Percentiles rank a stretch among this genome's conserved stretches.
phyloP scores from a whole-genome alignment of 2,888 invertebrate species.

The Scrobipalpa atriplicella region DNA sequence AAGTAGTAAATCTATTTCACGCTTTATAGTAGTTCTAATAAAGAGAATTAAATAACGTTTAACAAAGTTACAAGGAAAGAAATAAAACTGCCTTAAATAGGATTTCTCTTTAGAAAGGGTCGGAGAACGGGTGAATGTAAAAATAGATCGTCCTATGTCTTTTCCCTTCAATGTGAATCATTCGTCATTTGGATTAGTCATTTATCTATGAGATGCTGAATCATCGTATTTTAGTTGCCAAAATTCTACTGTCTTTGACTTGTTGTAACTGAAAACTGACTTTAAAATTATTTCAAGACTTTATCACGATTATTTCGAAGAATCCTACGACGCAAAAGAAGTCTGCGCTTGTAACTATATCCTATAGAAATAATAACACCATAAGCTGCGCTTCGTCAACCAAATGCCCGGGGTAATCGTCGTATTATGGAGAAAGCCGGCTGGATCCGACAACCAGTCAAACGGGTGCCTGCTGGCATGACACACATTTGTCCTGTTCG shows the following conservation, averaged over 20 bases:
- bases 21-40: too few species aligned
- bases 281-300: too few species aligned
- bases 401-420: slow-evolving; percentile 43
- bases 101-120: slow-evolving; percentile 23
- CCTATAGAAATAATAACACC: background rate
- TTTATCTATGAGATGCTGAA: slow-evolving; percentile 8
- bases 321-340: background rate
- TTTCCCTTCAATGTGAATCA: slow-evolving; percentile 25
- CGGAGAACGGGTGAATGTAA: slow-evolving; percentile 22
- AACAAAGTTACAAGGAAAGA: slow-evolving; percentile 1
- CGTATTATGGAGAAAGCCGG: slow-evolving; percentile 53
- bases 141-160: slow-evolving; percentile 18
- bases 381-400: background rate
- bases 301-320: too few species aligned
- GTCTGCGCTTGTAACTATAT: background rate
- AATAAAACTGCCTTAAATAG: slow-evolving; percentile 26
- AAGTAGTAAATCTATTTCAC: too few species aligned
- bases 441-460: slow-evolving; percentile 57
- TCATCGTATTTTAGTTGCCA: background rate
- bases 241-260: background rate
- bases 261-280: background rate
- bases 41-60: background rate
- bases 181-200: slow-evolving; percentile 37
- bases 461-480: slow-evolving; percentile 54
- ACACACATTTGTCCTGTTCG: slow-evolving; percentile 55